Percentiles rank a stretch among this genome's conserved stretches.
phyloP scores from a whole-genome alignment of 1,140 invertebrate genomes.

The Drosophila watanabei region DNA sequence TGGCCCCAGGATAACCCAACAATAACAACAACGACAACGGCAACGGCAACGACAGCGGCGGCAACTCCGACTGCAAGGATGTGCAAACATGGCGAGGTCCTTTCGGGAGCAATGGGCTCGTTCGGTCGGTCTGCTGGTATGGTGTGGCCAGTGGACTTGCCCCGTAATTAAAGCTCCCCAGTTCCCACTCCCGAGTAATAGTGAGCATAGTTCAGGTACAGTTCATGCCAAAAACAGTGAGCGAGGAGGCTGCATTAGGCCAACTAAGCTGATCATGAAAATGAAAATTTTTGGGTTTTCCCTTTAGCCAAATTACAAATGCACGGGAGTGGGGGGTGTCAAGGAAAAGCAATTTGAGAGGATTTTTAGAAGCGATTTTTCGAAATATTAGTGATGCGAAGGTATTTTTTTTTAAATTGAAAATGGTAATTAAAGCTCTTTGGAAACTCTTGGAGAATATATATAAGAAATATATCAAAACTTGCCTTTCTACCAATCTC shows the following conservation, averaged over 20 bases:
- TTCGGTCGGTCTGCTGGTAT: background rate
- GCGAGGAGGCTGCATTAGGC: background rate
- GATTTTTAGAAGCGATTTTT: background rate
- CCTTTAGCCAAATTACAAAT: constrained; percentile 6
- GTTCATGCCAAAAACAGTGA: constrained; percentile 12
- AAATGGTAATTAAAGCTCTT: background rate
- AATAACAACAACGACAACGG: constrained; percentile 31
- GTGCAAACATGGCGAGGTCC: constrained; percentile 49
- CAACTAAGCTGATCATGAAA: constrained; percentile 5
- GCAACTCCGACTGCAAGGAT: constrained; percentile 38
- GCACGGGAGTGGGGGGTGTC: background rate
- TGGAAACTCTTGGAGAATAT: background rate
- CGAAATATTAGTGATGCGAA: constrained; percentile 1
- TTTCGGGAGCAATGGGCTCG: constrained; percentile 11
- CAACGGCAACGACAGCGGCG: constrained; percentile 5
- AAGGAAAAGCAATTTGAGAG: constrained; percentile 1
- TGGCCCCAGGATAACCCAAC: constrained; percentile 46
- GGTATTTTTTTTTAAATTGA: background rate
- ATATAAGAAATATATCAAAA: no score
- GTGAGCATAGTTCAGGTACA: constrained; percentile 1
- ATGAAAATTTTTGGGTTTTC: constrained; percentile 4
- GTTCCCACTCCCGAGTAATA: background rate
- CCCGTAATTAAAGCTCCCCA: constrained; percentile 42
- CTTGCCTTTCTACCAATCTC: no score
- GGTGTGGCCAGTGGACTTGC: constrained; percentile 20